Percentiles rank a stretch among this genome's conserved stretches.
These are phyloP conservation scores for Phasia obesa DNA, from an alignment of 2,888 invertebrate species.

Conservation along the genomic window DNA sequence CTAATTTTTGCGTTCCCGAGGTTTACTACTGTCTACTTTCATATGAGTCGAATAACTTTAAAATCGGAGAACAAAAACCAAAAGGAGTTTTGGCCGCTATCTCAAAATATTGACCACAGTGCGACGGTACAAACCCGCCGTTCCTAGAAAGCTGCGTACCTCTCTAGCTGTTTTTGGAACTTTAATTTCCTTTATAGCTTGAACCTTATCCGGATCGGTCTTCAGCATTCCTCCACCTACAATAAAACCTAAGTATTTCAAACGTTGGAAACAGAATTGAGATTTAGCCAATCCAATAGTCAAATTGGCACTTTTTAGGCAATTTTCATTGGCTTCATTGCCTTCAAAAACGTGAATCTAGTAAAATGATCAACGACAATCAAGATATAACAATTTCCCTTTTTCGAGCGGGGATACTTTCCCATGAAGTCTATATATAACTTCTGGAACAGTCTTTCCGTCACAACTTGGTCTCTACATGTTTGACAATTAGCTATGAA, in stretches of 20 bases:
- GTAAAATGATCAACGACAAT: slow-evolving; percentile 1
- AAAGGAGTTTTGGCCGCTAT: too few species aligned
- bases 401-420: too few species aligned
- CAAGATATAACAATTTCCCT: not conserved
- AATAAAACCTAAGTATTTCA: not conserved
- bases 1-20: too few species aligned
- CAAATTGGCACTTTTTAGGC: not conserved
- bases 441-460: too few species aligned
- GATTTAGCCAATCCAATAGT: not conserved
- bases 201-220: not conserved
- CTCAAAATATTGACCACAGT: too few species aligned
- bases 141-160: not conserved
- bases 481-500: too few species aligned
- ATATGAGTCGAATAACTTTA: too few species aligned
- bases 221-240: not conserved
- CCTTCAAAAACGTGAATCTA: too few species aligned
- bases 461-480: too few species aligned
- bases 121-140: not conserved
- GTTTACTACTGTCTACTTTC: too few species aligned
- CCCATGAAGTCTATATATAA: too few species aligned
- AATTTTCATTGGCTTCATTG: not conserved
- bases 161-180: not conserved
- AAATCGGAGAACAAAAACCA: too few species aligned
- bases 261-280: not conserved
- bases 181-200: not conserved